These are phyloP conservation scores for Protosalanx chinensis DNA, from an alignment of 2,797 vertebrate species.

Conservation along the genomic window DNA sequence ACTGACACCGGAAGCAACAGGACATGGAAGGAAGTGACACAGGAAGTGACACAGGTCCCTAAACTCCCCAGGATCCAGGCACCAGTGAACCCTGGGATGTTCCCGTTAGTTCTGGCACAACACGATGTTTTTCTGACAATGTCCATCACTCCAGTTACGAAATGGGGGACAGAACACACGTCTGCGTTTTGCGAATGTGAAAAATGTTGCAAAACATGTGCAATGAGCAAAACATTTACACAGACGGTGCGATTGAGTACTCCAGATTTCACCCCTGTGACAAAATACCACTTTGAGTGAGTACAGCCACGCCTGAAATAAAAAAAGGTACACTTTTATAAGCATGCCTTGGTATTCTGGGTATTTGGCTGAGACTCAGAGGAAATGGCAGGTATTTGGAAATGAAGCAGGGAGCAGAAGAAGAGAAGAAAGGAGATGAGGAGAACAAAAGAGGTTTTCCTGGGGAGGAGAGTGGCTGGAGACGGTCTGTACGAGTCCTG, in stretches of 20 bases:
- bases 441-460: slow-evolving; percentile 49
- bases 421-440: slow-evolving; percentile 43
- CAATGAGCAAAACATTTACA: too few relatives aligned
- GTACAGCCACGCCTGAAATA: slow-evolving; percentile 26
- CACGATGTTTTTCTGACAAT: background rate
- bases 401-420: slow-evolving; percentile 32
- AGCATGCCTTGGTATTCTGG: slow-evolving; percentile 57
- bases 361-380: slow-evolving; percentile 55
- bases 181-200: background rate
- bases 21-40: background rate
- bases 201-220: too few relatives aligned
- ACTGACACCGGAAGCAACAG: background rate
- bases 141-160: background rate
- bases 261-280: too few relatives aligned
- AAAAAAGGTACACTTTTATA: slow-evolving; percentile 38
- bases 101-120: too few relatives aligned
- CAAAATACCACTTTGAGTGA: too few relatives aligned
- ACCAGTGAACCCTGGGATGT: too few relatives aligned
- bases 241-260: too few relatives aligned
- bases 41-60: too few relatives aligned
- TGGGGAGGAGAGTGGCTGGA: slow-evolving; percentile 39
- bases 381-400: slow-evolving; percentile 53
- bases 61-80: too few relatives aligned
- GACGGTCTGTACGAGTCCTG: slow-evolving; percentile 56
- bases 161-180: background rate